Evolutionary conservation across 2,888 invertebrate species (phyloP).

Genomic region (Sinohyriopsis cumingii): DNA sequence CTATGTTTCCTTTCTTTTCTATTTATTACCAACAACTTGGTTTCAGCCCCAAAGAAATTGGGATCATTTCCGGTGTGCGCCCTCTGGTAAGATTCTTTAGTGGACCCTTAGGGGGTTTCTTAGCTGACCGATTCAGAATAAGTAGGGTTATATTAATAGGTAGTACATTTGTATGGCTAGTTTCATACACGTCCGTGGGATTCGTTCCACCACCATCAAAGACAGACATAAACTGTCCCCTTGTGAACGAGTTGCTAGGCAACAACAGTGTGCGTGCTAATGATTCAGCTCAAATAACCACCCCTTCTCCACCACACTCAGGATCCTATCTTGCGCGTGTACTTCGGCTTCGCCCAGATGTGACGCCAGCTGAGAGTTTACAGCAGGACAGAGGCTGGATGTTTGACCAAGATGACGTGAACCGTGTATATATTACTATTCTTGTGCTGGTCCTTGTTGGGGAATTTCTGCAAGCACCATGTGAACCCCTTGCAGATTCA

Average conservation of each 20-base stretch:
- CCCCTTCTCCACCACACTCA: background rate
- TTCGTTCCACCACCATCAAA: conserved; percentile 34
- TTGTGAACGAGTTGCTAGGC: conserved; percentile 18
- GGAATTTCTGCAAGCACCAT: conserved; percentile 21
- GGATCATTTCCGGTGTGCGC: conserved; percentile 40
- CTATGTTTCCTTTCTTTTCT: conserved; percentile 41
- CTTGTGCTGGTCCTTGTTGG: conserved; percentile 13
- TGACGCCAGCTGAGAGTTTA: background rate
- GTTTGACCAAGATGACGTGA: conserved; percentile 9
- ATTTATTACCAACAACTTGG: conserved; percentile 46
- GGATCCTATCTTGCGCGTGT: conserved; percentile 1
- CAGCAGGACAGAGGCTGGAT: conserved; percentile 20
- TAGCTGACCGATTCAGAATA: conserved; percentile 41
- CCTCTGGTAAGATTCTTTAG: conserved; percentile 42
- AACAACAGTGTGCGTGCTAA: background rate
- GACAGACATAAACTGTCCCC: conserved; percentile 26
- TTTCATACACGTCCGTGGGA: conserved; percentile 35
- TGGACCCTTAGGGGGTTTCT: conserved; percentile 39
- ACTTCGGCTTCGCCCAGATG: conserved; percentile 6
- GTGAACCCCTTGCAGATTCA: conserved; percentile 19
- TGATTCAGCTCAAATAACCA: too few relatives aligned
- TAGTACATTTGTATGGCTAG: conserved; percentile 43
- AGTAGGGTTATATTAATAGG: conserved; percentile 28
- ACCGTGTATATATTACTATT: conserved; percentile 8
- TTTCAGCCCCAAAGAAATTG: conserved; percentile 45